Evolutionary conservation across 2,888 invertebrate species (phyloP), one percentile per base, ranked within the genome.

Genomic region (Pyrocoelia pectoralis): DNA sequence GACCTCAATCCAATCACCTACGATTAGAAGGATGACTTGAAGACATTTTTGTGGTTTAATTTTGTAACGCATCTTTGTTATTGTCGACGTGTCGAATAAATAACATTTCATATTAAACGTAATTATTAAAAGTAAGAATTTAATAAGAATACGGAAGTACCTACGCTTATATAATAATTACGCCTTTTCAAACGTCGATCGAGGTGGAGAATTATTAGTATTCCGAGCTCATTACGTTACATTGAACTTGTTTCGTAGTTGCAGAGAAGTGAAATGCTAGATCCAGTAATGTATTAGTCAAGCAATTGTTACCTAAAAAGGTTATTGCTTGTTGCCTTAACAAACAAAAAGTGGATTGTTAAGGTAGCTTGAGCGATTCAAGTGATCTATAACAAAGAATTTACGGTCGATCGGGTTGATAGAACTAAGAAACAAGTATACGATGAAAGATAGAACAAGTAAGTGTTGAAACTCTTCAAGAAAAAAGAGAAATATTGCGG

Each of bases 231-330:
- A 29, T 55, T 55, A 55, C 43, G 55, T 55, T 55, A 15, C 43
- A 29, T 55, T 55, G 55, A 55, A 55, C 55, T 55, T 55, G 2
- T 40, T 24, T 41, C 41, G n/a, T n/a, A n/a, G n/a, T n/a, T n/a
- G n/a, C n/a, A n/a, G n/a, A 24, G 52, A 43, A 43, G 41, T 43
- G 52, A 17, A 14, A 52, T 18, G 41, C 17, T 13, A 46, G 29
- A 28, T 46, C 19, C 55, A 55, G 55, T 55, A 43, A 19, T 41
- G 29, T 55, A 46, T 24, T 43, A 43, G 55, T 41, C 19, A 10
- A 43, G 18, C 15, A 15, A 13, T 55, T 43, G 46, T 46, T 55
- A 55, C 55, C 55, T 55, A 55, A 55, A 55, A 55, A 28, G 55
- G 55, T 43, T 1, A 55, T 53, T 46, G 43, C 15, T 28, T 14